These are phyloP conservation scores for Coenonympha arcania DNA, from an alignment of 2,888 invertebrate species.

Conservation along the genomic window DNA sequence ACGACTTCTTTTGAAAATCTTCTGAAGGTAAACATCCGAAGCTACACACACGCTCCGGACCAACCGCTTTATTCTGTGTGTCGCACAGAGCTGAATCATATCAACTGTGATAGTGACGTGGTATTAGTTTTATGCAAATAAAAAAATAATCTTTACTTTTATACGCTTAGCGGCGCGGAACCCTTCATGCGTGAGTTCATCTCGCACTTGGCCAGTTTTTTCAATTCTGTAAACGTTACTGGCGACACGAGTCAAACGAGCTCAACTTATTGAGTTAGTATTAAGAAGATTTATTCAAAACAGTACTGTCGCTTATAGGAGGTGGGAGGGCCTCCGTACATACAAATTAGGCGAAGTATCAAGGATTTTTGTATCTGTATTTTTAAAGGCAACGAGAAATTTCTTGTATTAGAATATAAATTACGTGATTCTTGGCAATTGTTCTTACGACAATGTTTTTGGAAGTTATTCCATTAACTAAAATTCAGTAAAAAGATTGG, in stretches of 20 bases:
- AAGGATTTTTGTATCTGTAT: background rate
- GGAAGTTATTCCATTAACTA: no score
- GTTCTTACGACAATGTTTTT: background rate
- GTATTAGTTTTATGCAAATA: no score
- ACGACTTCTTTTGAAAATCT: no score
- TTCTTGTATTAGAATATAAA: constrained; percentile 8
- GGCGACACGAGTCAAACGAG: constrained; percentile 48
- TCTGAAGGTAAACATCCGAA: no score
- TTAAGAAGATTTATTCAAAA: constrained; percentile 66
- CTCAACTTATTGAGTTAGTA: constrained; percentile 59
- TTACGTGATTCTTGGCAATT: constrained; percentile 4
- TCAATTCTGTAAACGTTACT: constrained; percentile 56
- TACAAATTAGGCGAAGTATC: constrained; percentile 45
- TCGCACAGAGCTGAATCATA: no score
- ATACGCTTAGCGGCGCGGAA: no score
- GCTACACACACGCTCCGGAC: no score
- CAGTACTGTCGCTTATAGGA: constrained; percentile 51
- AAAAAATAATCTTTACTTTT: no score
- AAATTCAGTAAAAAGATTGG: no score
- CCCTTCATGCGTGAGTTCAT: background rate
- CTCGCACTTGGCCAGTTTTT: constrained; percentile 32
- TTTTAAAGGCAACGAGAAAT: background rate
- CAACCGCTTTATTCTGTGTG: no score
- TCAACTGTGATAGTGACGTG: no score
- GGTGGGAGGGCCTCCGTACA: constrained; percentile 38